Base-by-base conservation (phyloP, 2,888 invertebrate species). In the Entomobrya proxima region DNA sequence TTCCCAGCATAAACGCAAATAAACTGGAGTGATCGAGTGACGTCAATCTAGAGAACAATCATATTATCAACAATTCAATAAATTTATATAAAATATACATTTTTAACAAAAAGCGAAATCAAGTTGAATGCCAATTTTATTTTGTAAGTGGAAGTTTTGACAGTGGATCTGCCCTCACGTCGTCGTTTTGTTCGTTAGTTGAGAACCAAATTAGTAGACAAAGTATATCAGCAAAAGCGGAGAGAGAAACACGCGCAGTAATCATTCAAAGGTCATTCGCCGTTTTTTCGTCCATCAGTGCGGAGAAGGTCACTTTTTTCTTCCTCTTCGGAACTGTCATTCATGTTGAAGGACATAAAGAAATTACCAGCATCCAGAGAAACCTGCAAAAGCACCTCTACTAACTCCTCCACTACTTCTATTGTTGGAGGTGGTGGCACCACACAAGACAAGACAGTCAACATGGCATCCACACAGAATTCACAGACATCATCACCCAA, bases 331-430 rank as follows among this genome's bases (percentile, higher is more conserved):
- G 58, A 50, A 18, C 40, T 40, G 37, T 67, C 69, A 69, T 44
- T 69, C 24, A 69, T 69, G 69, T 44, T 69, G 69, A 69, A 69
- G 69, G 69, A 44, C 69, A 69, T 13, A 44, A 69, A 40, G 24
- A 35, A 44, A 67, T 24, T 11, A 44, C 2, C 55, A 64, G 30
- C 18, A 30, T 21, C n/a, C 35, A 61, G 61, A 77, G 47, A 2
- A 27, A 47, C 27, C n/a, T 6, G 6, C n/a, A 18, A 35, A 27
- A 52, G 24, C 18, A 52, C n/a, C n/a, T n/a, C 7, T 52, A 50
- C n/a, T 5, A 9, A 4, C 11, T 58, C 52, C 74, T 18, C 74
- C 52, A 50, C 74, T 21, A 52, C 74, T 52, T 74, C 13, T 44
- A 44, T 24, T 15, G 67, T 40, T 27, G 61, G 52, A 35, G 79